A percentile compares a stretch with the other conserved stretches of the same genome.
Conservation (phyloP, 2,113 vertebrate species). For the Forbesichthys papilliferus region DNA sequence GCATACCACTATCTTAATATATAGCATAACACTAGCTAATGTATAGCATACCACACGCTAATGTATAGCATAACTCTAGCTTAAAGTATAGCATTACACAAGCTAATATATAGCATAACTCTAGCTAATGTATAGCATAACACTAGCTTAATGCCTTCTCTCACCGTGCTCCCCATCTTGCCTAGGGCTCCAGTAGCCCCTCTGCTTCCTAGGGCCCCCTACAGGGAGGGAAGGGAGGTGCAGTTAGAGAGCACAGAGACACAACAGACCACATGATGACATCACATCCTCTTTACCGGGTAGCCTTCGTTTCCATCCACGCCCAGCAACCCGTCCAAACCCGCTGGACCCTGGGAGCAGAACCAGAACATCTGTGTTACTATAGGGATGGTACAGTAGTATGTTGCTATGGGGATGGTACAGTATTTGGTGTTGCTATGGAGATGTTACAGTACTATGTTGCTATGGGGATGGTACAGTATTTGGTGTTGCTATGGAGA, state of each 20-base stretch:
- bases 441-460: slow-evolving; percentile 15
- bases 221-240: neutral
- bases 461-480: too few relatives aligned
- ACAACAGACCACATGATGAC: neutral
- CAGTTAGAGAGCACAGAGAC: neutral
- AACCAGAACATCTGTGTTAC: neutral
- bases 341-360: slow-evolving; percentile 62
- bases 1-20: too few relatives aligned
- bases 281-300: slow-evolving; percentile 55
- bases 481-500: slow-evolving; percentile 9
- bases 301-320: slow-evolving; percentile 78
- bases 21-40: too few relatives aligned
- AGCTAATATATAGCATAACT: too few relatives aligned
- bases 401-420: too few relatives aligned
- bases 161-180: slow-evolving; percentile 62
- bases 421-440: neutral
- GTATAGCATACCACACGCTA: too few relatives aligned
- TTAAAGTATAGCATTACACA: too few relatives aligned
- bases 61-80: too few relatives aligned
- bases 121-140: too few relatives aligned
- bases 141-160: neutral
- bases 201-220: slow-evolving; percentile 70
- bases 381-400: too few relatives aligned
- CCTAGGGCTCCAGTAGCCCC: slow-evolving; percentile 65
- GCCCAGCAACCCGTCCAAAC: slow-evolving; percentile 76